These are phyloP conservation scores for Cariama cristata DNA, from an alignment of 2,113 vertebrate genomes.

Conservation along the genomic window DNA sequence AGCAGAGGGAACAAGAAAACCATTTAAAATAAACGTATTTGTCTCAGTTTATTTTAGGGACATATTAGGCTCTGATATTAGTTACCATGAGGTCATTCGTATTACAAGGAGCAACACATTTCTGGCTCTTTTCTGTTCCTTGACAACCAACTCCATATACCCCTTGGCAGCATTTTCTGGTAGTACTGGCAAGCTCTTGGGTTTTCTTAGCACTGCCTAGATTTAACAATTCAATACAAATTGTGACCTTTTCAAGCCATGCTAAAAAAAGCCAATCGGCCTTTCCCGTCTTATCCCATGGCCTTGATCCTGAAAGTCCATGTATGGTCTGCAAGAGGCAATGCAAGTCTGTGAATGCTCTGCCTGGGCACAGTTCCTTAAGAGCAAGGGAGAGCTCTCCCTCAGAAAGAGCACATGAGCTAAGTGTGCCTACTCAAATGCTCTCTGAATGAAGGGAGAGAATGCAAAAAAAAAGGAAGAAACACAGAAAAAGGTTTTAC, in stretches of 20 bases:
- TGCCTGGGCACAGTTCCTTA: neutral
- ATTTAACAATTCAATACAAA: constrained; percentile 48
- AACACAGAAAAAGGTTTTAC: neutral
- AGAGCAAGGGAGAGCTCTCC: neutral
- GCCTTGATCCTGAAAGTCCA: constrained; percentile 42
- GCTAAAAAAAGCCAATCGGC: constrained; percentile 44
- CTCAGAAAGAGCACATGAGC: neutral
- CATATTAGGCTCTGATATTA: constrained; percentile 45
- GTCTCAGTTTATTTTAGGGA: constrained; percentile 56
- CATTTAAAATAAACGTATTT: constrained; percentile 5
- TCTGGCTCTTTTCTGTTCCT: constrained; percentile 50
- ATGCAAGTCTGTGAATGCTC: neutral
- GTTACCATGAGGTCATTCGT: constrained; percentile 61
- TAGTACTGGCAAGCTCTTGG: constrained; percentile 35
- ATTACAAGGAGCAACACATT: constrained; percentile 33
- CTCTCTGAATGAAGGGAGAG: neutral
- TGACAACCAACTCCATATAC: constrained; percentile 30
- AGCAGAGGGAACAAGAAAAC: constrained; percentile 24
- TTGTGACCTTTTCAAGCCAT: constrained; percentile 40
- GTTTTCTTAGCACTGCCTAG: constrained; percentile 47
- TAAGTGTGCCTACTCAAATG: neutral
- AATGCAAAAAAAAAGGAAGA: neutral
- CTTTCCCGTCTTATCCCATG: constrained; percentile 30
- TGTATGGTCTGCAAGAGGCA: constrained; percentile 46
- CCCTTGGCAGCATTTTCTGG: constrained; percentile 58